phyloP scores from a whole-genome alignment of 2,888 invertebrate species.

The Nebria brevicollis region DNA sequence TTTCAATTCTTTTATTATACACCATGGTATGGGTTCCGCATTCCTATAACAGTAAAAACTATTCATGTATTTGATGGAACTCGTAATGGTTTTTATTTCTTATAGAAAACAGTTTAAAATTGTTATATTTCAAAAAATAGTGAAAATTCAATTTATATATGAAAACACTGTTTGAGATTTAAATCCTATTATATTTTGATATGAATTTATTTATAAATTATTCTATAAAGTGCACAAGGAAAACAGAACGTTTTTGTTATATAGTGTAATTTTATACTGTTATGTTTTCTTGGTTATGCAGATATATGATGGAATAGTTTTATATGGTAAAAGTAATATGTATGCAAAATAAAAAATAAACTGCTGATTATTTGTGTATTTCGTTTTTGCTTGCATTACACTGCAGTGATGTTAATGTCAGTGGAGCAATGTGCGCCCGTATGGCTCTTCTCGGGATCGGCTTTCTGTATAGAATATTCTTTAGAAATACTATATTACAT shows the following conservation, averaged over 20 bases:
- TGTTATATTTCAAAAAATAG: too few species aligned
- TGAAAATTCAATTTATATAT: too few species aligned
- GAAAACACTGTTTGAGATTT: too few species aligned
- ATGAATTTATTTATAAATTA: too few species aligned
- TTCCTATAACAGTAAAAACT: not conserved
- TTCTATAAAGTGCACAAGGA: too few species aligned
- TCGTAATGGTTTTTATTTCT: not conserved
- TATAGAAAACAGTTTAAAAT: too few species aligned
- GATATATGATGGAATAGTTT: not conserved
- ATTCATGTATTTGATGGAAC: not conserved
- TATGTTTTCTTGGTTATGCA: too few species aligned
- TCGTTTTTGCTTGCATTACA: not conserved
- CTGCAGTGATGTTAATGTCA: not conserved
- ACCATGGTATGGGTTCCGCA: not conserved
- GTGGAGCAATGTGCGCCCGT: not conserved
- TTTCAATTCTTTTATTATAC: not conserved
- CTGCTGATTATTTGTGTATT: not conserved
- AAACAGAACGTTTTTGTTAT: too few species aligned
- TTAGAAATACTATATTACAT: constrained; percentile 1
- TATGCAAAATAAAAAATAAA: not conserved
- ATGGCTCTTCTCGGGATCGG: not conserved
- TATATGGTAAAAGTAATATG: not conserved
- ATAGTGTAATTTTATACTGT: not conserved
- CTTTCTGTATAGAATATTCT: not conserved
- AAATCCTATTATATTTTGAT: too few species aligned